Evolutionary conservation across 1,140 invertebrate species (phyloP).

Genomic region (Eupristina koningsbergeri): DNA sequence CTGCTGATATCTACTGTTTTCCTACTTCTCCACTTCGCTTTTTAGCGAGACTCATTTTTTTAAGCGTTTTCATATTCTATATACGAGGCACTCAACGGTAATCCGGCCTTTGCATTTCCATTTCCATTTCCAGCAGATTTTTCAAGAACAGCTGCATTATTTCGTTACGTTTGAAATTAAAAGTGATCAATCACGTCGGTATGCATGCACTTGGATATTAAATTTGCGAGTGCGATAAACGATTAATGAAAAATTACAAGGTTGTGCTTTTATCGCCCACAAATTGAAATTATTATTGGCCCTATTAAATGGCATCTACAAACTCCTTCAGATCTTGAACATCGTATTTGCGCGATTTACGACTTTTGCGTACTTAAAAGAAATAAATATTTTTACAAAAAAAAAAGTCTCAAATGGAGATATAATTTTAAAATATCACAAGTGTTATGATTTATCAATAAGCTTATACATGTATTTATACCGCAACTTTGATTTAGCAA

Average conservation of each 20-base stretch:
- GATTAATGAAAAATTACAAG: conserved; percentile 31
- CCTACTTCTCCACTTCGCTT: too few species aligned
- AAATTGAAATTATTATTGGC: conserved; percentile 25
- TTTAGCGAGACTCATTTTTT: background rate
- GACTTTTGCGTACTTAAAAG: background rate
- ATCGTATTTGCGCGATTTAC: too few species aligned
- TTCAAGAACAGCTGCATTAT: conserved; percentile 5
- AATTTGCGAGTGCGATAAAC: conserved; percentile 8
- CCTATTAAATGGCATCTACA: background rate
- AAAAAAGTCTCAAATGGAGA: background rate
- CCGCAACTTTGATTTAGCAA: too few species aligned
- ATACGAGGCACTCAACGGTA: too few species aligned
- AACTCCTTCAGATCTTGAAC: background rate
- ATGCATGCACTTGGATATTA: conserved; percentile 6
- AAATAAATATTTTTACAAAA: background rate
- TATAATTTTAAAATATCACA: background rate
- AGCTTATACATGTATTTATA: too few species aligned
- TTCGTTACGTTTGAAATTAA: conserved; percentile 29
- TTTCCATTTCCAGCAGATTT: background rate
- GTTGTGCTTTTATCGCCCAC: background rate
- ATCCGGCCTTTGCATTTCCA: too few species aligned
- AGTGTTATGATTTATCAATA: too few species aligned
- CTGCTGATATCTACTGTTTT: too few species aligned
- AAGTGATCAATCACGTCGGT: conserved; percentile 20
- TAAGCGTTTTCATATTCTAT: too few species aligned